phyloP scores from a whole-genome alignment of 2,888 invertebrate species.

The Drosophila niveifrons region DNA sequence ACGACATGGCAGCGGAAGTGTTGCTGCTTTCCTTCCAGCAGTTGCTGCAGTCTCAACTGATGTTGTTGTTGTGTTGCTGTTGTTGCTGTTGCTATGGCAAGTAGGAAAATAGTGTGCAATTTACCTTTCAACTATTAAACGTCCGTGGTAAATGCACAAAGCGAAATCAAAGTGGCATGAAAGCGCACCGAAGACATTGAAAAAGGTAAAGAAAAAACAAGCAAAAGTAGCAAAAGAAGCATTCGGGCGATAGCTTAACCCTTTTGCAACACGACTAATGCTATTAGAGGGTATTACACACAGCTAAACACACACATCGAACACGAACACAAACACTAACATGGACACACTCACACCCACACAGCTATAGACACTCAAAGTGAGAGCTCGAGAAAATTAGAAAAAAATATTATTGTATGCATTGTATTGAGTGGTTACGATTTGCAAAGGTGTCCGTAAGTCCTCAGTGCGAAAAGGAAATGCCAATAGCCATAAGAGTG shows the following conservation, averaged over 20 bases:
- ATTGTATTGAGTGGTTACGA: slow-evolving; percentile 61
- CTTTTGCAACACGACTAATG: slow-evolving; percentile 73
- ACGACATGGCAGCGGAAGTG: slow-evolving; percentile 72
- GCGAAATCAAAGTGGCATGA: slow-evolving; percentile 80
- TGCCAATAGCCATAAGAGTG: slow-evolving; percentile 23
- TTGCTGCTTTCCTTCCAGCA: slow-evolving; percentile 54
- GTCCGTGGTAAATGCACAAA: slow-evolving; percentile 78
- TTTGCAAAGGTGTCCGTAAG: slow-evolving; percentile 53
- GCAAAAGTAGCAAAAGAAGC: slow-evolving; percentile 41
- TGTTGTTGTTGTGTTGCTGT: slow-evolving; percentile 19
- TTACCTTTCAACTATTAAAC: slow-evolving; percentile 80
- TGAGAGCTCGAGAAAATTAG: slow-evolving; percentile 59
- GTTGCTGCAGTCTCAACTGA: slow-evolving; percentile 26
- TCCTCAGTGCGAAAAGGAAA: slow-evolving; percentile 38
- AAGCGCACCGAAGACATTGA: slow-evolving; percentile 72
- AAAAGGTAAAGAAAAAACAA: slow-evolving; percentile 17
- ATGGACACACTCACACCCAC: background rate
- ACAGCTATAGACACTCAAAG: slow-evolving; percentile 31
- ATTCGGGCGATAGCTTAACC: slow-evolving; percentile 68
- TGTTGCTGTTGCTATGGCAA: slow-evolving; percentile 57
- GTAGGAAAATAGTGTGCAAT: slow-evolving; percentile 73
- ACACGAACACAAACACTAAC: background rate
- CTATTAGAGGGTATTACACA: slow-evolving; percentile 69
- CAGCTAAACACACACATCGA: slow-evolving; percentile 46
- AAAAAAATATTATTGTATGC: slow-evolving; percentile 78